Evolutionary conservation across 2,797 vertebrate species (phyloP), one percentile per base, ranked within the genome.

Genomic region (Poeciliopsis turneri): DNA sequence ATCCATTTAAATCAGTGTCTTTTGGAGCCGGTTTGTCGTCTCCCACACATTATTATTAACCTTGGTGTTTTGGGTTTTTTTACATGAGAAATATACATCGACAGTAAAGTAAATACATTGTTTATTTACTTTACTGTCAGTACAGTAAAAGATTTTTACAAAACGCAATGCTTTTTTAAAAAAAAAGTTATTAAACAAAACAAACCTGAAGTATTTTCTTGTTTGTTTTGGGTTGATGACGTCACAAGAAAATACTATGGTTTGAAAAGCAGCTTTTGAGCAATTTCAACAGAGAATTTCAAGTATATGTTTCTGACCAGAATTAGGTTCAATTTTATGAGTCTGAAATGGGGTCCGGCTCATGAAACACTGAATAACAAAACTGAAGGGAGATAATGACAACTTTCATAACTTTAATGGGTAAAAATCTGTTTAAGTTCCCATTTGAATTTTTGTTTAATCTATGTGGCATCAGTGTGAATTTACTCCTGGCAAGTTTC

Each of bases 41-140:
- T 61, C 18, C 39, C 53, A 75, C 64, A 68, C 25, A 70, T 70
- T 16, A 45, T 70, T 25, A 70, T n/a, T 61, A 61, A 61, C 57
- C 28, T n/a, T 10, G 13, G 41, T n/a, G 12, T 64, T 10, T 66
- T 39, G 36, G 5, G 36, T 0, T 49, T 66, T 25, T 25, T 68
- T 25, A 25, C 39, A 68, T 39, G 36, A 69, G 4, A 43, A 28
- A 71, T 28, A 28, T 18, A 46, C 3, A 46, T 13, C 6, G 1
- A 12, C 33, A 45, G 23, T n/a, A 43, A 41, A 69, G 4, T 23
- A 43, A n/a, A 43, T 25, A 1, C 25, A 39, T 39, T 39, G 5
- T n/a, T 6, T 15, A 12, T 51, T 51, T 51, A 51, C 49, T 49
- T 18, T 49, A 49, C 16, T 47, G 46, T 5, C 12, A 45, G 25